A percentile compares a stretch with the other conserved stretches of the same genome.
Conservation (phyloP, 30 jellyfish, hydroid and myxozoan genomes). For the Aurelia sp. region DNA sequence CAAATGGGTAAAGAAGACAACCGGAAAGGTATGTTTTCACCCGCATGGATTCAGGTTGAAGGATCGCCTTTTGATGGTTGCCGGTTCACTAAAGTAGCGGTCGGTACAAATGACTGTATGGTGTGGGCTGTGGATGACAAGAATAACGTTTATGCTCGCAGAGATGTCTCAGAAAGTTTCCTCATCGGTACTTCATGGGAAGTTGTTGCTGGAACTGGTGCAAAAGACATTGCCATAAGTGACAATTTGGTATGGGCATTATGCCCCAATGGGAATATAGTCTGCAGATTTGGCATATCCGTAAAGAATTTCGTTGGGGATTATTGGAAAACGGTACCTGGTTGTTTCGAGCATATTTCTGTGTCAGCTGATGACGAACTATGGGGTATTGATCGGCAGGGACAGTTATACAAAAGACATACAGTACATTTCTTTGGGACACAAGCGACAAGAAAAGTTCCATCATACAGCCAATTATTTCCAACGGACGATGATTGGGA, state of each 20-base stretch:
- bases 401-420: constrained; percentile 91
- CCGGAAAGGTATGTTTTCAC: constrained; percentile 71
- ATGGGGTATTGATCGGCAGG: constrained; percentile 99
- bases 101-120: constrained; percentile 88
- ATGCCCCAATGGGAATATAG: constrained; percentile 95
- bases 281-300: constrained; percentile 97
- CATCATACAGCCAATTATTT: constrained; percentile 95
- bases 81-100: constrained; percentile 86
- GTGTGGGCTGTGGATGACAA: constrained; percentile 99
- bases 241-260: constrained; percentile 97
- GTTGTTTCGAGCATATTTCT: constrained; percentile 91
- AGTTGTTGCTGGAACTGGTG: constrained; percentile 97
- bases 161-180: constrained; percentile 93
- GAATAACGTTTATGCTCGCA: constrained; percentile 92
- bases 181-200: constrained; percentile 98
- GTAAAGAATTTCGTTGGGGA: constrained; percentile 88
- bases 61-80: constrained; percentile 99
- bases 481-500: constrained; percentile 99
- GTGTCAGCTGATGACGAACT: constrained; percentile 96
- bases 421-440: constrained; percentile 93
- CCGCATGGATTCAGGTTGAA: constrained; percentile 98
- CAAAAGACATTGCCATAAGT: constrained; percentile 92
- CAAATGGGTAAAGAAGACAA: constrained; percentile 95
- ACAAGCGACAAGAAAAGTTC: constrained; percentile 80
- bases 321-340: constrained; percentile 99